Percentiles rank a stretch among this genome's conserved stretches.
Conservation (phyloP, 2,888 invertebrate genomes). For the Tuta absoluta region DNA sequence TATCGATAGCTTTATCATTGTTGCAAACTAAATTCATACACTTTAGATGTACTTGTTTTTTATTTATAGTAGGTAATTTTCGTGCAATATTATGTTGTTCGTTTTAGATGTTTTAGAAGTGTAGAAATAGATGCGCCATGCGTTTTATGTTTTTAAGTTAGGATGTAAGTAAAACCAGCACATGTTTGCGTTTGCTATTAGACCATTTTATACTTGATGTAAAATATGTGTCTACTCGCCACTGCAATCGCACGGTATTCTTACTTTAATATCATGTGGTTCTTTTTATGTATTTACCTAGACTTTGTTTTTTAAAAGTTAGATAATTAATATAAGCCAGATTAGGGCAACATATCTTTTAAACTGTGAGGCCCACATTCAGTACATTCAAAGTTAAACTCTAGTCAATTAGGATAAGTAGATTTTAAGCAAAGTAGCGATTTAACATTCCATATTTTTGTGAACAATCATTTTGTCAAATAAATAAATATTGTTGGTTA, state of each 20-base stretch:
- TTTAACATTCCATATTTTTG: conserved; percentile 61
- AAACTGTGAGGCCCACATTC: conserved; percentile 42
- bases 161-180: no score
- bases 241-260: background rate
- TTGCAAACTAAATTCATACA: background rate
- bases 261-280: background rate
- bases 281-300: no score
- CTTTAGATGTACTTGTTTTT: background rate
- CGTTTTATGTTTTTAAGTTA: no score
- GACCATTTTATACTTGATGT: background rate
- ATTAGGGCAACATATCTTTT: conserved; percentile 48
- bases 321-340: conserved; percentile 18
- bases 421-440: conserved; percentile 38
- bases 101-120: background rate
- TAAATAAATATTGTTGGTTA: conserved; percentile 45
- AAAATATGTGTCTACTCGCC: background rate
- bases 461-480: conserved; percentile 46
- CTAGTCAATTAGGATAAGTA: conserved; percentile 66
- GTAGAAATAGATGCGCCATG: background rate
- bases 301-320: background rate
- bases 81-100: background rate
- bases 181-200: no score
- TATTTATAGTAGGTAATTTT: conserved; percentile 5
- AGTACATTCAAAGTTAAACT: conserved; percentile 43
- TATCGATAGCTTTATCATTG: background rate